A percentile compares a stretch with the other conserved stretches of the same genome.
Conservation (phyloP, 2,888 invertebrate species). For the Xiphydria camelus region DNA sequence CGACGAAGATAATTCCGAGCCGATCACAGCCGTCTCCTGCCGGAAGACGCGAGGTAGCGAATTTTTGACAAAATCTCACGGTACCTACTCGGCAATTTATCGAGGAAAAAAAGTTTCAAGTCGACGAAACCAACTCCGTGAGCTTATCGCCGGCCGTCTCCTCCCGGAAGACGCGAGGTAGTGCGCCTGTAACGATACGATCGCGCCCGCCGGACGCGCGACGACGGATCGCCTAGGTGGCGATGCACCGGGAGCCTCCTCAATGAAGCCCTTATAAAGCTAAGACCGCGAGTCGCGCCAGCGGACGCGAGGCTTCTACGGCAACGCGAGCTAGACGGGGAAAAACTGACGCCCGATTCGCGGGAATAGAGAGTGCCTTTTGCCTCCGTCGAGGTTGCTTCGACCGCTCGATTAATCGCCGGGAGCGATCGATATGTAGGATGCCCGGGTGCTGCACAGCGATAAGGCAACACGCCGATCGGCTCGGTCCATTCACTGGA, state of each 20-base stretch:
- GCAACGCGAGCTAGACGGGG: slow-evolving; percentile 21
- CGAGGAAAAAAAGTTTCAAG: no score
- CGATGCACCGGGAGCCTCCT: slow-evolving; percentile 26
- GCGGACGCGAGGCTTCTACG: background rate
- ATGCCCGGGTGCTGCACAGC: slow-evolving; percentile 10
- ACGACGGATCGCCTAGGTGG: background rate
- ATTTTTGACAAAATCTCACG: no score
- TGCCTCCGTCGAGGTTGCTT: slow-evolving; percentile 11
- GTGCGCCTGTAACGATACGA: no score
- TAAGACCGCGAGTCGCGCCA: slow-evolving; percentile 15
- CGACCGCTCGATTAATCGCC: slow-evolving; percentile 10
- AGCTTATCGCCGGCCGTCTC: no score
- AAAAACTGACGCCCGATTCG: slow-evolving; percentile 24
- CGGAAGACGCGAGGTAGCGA: no score
- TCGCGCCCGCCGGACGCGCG: no score
- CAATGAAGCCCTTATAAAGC: slow-evolving; percentile 47
- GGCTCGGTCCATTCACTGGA: slow-evolving; percentile 1
- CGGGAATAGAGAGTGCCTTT: slow-evolving; percentile 12
- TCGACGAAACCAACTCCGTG: no score
- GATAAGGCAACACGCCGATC: slow-evolving; percentile 5
- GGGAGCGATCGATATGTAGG: slow-evolving; percentile 3
- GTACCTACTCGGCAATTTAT: no score
- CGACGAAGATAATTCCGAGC: no score
- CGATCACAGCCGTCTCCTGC: no score
- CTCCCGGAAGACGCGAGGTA: no score